phyloP scores from a whole-genome alignment of 2,888 invertebrate genomes.

The Homarus gammarus region DNA sequence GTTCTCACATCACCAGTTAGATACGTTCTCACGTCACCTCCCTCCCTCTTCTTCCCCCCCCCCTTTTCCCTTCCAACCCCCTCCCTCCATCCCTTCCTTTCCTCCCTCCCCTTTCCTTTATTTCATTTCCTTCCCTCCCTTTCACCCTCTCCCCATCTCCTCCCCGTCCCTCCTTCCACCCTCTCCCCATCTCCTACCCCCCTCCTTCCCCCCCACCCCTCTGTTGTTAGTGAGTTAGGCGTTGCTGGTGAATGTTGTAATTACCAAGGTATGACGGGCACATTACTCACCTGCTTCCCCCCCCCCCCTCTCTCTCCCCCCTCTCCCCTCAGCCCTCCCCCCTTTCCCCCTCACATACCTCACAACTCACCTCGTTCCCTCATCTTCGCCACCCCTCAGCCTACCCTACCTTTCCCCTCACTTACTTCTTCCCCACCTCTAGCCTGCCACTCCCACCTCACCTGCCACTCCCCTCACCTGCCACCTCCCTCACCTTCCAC shows the following conservation, averaged over 20 bases:
- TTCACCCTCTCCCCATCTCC: background rate
- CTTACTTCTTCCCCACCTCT: no score
- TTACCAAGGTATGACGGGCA: conserved; percentile 21
- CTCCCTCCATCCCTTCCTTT: background rate
- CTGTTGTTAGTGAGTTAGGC: no score
- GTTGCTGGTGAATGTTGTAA: conserved; percentile 27
- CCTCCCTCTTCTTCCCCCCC: background rate
- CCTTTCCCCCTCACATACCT: no score
- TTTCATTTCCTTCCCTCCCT: background rate
- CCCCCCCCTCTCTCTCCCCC: background rate
- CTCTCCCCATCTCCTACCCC: background rate
- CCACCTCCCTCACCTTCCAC: background rate
- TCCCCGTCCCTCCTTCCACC: background rate
- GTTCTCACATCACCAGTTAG: no score
- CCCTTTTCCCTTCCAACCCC: background rate
- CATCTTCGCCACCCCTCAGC: no score
- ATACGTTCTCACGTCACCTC: background rate
- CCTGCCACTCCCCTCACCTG: no score
- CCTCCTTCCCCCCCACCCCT: no score
- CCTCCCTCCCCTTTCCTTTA: background rate
- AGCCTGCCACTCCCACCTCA: no score
- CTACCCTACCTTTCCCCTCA: no score
- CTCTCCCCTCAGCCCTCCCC: background rate
- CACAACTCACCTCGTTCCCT: no score
- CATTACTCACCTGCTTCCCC: conserved; percentile 10